A percentile compares a stretch with the other conserved stretches of the same genome.
Conservation (phyloP, 2,797 vertebrate genomes). For the Poecilia wingei region DNA sequence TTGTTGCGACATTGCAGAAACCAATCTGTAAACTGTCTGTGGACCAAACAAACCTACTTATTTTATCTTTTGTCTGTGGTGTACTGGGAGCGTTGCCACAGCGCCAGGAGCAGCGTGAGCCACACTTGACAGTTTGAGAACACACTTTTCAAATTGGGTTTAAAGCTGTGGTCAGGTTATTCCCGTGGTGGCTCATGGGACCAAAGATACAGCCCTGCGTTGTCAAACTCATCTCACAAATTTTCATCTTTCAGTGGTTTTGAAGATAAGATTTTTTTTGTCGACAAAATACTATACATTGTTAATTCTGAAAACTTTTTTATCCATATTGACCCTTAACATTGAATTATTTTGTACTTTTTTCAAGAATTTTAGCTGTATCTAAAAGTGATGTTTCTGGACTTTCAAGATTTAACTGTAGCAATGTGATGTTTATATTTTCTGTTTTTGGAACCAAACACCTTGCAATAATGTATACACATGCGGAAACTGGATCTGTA, state of each 20-base stretch:
- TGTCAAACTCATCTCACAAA: not conserved
- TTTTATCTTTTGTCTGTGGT: constrained; percentile 14
- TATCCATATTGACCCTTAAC: not conserved
- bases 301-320: not conserved
- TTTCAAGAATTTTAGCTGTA: not conserved
- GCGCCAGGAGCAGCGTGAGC: constrained; percentile 47
- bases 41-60: constrained; percentile 8
- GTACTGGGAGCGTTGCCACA: constrained; percentile 25
- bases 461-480: not conserved
- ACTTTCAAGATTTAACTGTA: not conserved
- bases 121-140: constrained; percentile 62
- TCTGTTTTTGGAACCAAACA: not conserved
- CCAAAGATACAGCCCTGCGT: not conserved
- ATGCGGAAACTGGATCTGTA: not conserved
- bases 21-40: constrained; percentile 1
- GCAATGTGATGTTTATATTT: not conserved
- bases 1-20: not conserved
- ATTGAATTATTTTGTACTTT: not conserved
- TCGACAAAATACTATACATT: not conserved
- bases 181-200: constrained; percentile 28
- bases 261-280: not conserved
- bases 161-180: constrained; percentile 16
- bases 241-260: not conserved
- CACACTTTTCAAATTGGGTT: constrained; percentile 50
- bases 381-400: not conserved